Evolutionary conservation across 2,797 vertebrate genomes (phyloP).

Genomic region (Oophaga sylvatica): DNA sequence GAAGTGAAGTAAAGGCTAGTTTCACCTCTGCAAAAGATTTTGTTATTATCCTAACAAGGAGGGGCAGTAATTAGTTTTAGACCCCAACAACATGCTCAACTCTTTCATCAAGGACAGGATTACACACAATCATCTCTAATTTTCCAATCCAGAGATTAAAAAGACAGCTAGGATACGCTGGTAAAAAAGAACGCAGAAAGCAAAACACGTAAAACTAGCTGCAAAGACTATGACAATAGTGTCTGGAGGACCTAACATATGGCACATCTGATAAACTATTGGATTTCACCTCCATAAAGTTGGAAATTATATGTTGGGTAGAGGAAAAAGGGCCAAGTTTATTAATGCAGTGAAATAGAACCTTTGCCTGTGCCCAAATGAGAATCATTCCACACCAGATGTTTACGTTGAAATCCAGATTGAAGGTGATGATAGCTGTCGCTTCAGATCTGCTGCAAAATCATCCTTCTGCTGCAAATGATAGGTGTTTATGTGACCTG

Average conservation of each 20-base stretch:
- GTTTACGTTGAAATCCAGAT: conserved; percentile 9
- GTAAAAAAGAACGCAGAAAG: conserved; percentile 3
- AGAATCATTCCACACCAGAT: conserved; percentile 37
- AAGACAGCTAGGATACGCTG: background rate
- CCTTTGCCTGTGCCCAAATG: conserved; percentile 25
- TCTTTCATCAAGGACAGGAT: background rate
- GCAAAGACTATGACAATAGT: conserved; percentile 16
- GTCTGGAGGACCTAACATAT: conserved; percentile 46
- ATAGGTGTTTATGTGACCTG: conserved; percentile 29
- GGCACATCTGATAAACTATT: conserved; percentile 45
- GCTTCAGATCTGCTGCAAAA: conserved; percentile 17
- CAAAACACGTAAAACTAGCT: conserved; percentile 5
- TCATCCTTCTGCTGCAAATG: background rate
- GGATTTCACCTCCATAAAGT: conserved; percentile 32
- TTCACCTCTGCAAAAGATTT: background rate
- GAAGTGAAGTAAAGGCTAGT: background rate
- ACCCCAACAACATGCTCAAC: background rate
- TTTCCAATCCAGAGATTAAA: background rate
- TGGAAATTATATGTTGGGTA: conserved; percentile 45
- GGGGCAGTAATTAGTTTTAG: background rate
- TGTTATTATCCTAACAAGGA: background rate
- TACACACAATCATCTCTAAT: background rate
- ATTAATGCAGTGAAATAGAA: conserved; percentile 45
- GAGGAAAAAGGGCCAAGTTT: conserved; percentile 41
- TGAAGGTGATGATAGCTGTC: conserved; percentile 44